Conservation (phyloP, 2,888 invertebrate species). For the Lutraria lutraria region DNA sequence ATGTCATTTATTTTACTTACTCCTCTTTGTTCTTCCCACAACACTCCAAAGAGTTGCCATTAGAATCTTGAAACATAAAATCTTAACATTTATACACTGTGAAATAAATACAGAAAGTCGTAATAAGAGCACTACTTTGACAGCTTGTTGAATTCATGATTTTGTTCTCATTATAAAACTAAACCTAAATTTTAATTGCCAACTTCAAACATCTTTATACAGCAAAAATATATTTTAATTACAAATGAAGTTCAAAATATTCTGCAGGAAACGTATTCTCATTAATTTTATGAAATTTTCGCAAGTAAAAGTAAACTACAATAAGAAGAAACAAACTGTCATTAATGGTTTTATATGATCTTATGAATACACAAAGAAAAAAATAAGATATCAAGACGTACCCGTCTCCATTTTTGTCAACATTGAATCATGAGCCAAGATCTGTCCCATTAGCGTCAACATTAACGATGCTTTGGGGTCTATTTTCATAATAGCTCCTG, state of each 20-base stretch:
- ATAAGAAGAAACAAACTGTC: too few relatives aligned
- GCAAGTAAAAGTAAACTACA: too few relatives aligned
- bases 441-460: slow-evolving; percentile 67
- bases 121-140: not conserved
- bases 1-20: not conserved
- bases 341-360: not conserved
- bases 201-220: not conserved
- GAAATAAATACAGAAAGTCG: not conserved
- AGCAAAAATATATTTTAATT: not conserved
- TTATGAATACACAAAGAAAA: not conserved
- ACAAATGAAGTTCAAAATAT: not conserved
- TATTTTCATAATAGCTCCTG: not conserved
- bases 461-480: slow-evolving; percentile 44
- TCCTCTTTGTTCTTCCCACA: slow-evolving; percentile 29
- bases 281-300: too few relatives aligned
- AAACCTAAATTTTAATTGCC: not conserved
- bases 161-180: not conserved
- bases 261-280: too few relatives aligned
- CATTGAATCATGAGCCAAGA: slow-evolving; percentile 65
- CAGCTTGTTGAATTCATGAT: not conserved
- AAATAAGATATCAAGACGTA: not conserved
- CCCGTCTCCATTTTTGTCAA: slow-evolving; percentile 39
- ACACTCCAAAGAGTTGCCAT: slow-evolving; percentile 36
- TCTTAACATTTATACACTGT: not conserved
- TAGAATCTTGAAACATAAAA: slow-evolving; percentile 31